Percentiles rank a stretch among this genome's conserved stretches.
Evolutionary conservation across 2,797 vertebrate species (phyloP).

Genomic region (Steatocranus sp.): DNA sequence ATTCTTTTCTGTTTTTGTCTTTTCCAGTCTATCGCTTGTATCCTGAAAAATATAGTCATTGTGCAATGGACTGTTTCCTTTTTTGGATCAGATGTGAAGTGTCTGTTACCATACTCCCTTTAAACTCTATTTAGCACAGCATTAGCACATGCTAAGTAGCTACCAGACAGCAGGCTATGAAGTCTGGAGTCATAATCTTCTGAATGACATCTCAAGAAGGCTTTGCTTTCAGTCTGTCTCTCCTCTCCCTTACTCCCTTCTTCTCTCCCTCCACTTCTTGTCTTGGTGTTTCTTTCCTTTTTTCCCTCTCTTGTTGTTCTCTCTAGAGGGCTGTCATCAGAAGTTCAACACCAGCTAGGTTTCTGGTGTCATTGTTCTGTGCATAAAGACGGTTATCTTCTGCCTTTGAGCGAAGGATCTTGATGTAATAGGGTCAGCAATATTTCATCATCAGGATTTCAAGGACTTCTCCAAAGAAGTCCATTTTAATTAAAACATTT

Average conservation of each 20-base stretch:
- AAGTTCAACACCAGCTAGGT: conserved; percentile 28
- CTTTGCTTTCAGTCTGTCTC: conserved; percentile 26
- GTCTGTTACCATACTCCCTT: neutral
- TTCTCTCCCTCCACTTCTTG: neutral
- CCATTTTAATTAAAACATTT: conserved; percentile 7
- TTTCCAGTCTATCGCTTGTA: neutral
- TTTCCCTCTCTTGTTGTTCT: neutral
- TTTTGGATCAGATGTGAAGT: neutral
- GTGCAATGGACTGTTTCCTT: neutral
- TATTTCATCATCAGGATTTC: conserved; percentile 18
- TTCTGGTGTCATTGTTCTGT: conserved; percentile 24
- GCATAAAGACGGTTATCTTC: neutral
- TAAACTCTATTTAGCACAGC: conserved; percentile 30
- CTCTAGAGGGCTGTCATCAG: conserved; percentile 24
- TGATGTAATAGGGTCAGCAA: conserved; percentile 33
- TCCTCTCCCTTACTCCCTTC: neutral
- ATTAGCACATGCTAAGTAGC: conserved; percentile 23
- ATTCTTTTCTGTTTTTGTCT: neutral
- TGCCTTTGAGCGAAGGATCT: conserved; percentile 3
- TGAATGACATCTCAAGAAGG: conserved; percentile 57
- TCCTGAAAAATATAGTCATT: neutral
- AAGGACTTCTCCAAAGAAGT: conserved; percentile 3
- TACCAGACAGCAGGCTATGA: conserved; percentile 17
- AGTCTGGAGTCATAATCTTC: conserved; percentile 49
- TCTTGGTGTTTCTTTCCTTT: neutral